A percentile compares a stretch with the other conserved stretches of the same genome.
phyloP scores from a whole-genome alignment of 2,888 invertebrate genomes.

The Agrochola macilenta region DNA sequence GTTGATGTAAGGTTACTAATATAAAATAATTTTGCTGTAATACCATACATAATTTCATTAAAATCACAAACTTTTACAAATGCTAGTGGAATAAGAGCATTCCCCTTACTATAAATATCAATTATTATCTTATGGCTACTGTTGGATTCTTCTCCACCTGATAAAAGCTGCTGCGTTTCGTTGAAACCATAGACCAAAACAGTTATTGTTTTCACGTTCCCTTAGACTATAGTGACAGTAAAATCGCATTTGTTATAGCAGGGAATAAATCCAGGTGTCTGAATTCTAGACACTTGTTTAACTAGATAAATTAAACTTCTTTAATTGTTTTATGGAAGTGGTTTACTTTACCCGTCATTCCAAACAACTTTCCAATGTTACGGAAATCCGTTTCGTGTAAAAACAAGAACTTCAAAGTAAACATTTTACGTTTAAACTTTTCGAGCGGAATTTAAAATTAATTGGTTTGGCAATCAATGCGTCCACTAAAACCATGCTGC shows the following conservation, averaged over 20 bases:
- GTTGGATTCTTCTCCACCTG: background rate
- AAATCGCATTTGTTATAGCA: background rate
- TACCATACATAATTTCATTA: background rate
- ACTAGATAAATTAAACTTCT: background rate
- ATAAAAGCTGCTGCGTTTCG: too few relatives aligned
- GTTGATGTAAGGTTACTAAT: background rate
- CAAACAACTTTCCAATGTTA: background rate
- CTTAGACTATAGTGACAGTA: background rate
- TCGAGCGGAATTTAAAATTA: background rate
- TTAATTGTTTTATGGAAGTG: background rate
- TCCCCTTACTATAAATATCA: too few relatives aligned
- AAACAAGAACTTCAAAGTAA: background rate
- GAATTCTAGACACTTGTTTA: background rate
- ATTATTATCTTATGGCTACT: background rate
- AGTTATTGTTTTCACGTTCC: too few relatives aligned
- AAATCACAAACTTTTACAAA: background rate
- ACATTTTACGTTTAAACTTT: background rate
- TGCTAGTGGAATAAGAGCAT: background rate
- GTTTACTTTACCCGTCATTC: background rate
- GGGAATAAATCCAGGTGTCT: background rate
- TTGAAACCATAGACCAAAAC: too few relatives aligned
- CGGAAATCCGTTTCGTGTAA: background rate
- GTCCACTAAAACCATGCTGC: background rate
- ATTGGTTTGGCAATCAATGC: constrained; percentile 31
- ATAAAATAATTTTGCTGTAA: too few relatives aligned